Conservation (phyloP, 2,113 vertebrate species). For the Hyperopisus bebe region DNA sequence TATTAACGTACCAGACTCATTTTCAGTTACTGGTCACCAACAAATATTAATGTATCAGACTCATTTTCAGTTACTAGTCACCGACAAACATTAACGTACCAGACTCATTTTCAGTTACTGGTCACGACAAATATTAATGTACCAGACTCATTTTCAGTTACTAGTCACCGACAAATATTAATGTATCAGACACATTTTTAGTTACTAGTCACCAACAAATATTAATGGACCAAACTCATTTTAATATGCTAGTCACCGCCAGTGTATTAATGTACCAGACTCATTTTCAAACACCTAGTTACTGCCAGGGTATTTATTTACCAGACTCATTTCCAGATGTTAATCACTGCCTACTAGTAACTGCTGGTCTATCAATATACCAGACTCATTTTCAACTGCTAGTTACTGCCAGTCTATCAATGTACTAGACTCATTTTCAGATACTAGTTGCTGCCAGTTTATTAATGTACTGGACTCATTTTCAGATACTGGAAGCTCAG, state of each 20-base stretch:
- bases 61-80: too few relatives aligned
- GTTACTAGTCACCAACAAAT: too few relatives aligned
- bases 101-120: too few relatives aligned
- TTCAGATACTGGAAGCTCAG: conserved; percentile 9
- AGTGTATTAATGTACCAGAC: too few relatives aligned
- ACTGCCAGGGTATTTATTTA: neutral
- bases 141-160: conserved; percentile 23
- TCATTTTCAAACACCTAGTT: neutral
- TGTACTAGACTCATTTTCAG: neutral
- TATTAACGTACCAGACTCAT: too few relatives aligned
- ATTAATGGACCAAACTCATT: too few relatives aligned
- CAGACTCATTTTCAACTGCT: neutral
- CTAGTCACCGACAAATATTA: conserved; percentile 16
- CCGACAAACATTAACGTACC: too few relatives aligned
- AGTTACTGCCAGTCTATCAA: neutral
- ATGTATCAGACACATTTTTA: too few relatives aligned
- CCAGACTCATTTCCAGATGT: neutral
- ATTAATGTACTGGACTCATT: conserved; percentile 37
- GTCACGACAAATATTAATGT: neutral
- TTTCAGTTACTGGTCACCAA: too few relatives aligned
- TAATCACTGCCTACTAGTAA: neutral
- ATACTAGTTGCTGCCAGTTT: neutral
- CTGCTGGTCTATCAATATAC: neutral
- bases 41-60: too few relatives aligned
- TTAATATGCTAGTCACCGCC: too few relatives aligned